Evolutionary conservation across 2,797 vertebrate species (phyloP).

Genomic region (Aulostomus chinensis): DNA sequence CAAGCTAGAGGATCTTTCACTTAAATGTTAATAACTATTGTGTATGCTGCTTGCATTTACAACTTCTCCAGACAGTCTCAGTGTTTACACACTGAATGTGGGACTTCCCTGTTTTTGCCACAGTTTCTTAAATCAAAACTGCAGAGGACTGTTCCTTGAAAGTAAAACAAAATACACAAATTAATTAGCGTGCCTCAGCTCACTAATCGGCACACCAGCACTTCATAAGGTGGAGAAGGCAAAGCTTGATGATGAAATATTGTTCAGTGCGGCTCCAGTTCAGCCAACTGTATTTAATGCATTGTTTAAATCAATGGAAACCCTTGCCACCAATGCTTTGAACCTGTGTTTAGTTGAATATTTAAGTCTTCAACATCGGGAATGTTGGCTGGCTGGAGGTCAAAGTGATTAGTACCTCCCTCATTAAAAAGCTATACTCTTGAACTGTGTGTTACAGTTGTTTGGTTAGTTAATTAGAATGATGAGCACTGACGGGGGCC

Average conservation of each 20-base stretch:
- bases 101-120: no score
- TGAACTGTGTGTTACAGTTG: slow-evolving; percentile 50
- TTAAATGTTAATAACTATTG: no score
- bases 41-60: no score
- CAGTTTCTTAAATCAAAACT: no score
- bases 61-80: no score
- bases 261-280: slow-evolving; percentile 5
- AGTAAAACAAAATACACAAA: no score
- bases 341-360: no score
- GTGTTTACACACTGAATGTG: no score
- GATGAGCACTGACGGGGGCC: slow-evolving; percentile 53
- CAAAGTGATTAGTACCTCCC: slow-evolving; percentile 56
- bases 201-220: neutral
- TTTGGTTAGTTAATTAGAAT: slow-evolving; percentile 59
- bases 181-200: neutral
- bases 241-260: slow-evolving; percentile 5
- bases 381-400: slow-evolving; percentile 40
- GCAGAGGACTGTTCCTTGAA: no score
- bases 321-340: neutral
- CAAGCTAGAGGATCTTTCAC: no score
- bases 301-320: neutral
- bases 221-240: slow-evolving; percentile 9
- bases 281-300: slow-evolving; percentile 3
- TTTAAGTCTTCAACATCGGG: slow-evolving; percentile 17
- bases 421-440: slow-evolving; percentile 54